Conservation (phyloP, 2,113 vertebrate genomes). For the Gulo gulo region DNA sequence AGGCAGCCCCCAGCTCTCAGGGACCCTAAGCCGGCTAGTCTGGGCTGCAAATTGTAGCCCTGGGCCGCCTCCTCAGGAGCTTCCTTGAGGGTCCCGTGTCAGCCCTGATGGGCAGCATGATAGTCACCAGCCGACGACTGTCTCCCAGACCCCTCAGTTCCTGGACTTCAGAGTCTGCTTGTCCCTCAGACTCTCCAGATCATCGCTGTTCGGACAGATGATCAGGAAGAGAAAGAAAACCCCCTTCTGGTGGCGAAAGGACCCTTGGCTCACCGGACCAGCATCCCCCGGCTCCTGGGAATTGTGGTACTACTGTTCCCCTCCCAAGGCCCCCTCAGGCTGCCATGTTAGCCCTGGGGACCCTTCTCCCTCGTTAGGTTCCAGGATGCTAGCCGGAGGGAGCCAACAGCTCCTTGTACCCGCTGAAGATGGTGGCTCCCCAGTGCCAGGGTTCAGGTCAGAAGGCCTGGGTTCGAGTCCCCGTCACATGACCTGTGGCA, state of each 20-base stretch:
- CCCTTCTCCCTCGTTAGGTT: not conserved
- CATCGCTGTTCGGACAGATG: not conserved
- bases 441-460: not conserved
- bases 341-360: not conserved
- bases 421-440: not conserved
- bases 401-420: not conserved
- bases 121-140: not conserved
- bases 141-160: not conserved
- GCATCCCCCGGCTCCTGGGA: not conserved
- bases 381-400: not conserved
- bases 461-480: not conserved
- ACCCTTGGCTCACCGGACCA: accelerated
- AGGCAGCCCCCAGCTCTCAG: not conserved
- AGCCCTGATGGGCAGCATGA: not conserved
- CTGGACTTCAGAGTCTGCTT: not conserved
- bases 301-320: not conserved
- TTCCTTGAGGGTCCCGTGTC: not conserved
- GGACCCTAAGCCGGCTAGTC: not conserved
- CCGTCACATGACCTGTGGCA: not conserved
- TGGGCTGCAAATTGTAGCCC: not conserved
- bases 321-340: not conserved
- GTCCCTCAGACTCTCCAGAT: not conserved
- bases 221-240: not conserved
- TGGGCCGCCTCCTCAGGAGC: not conserved
- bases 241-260: not conserved